Evolutionary conservation across 2,113 vertebrate species (phyloP).

Genomic region (Scytalopus superciliaris): DNA sequence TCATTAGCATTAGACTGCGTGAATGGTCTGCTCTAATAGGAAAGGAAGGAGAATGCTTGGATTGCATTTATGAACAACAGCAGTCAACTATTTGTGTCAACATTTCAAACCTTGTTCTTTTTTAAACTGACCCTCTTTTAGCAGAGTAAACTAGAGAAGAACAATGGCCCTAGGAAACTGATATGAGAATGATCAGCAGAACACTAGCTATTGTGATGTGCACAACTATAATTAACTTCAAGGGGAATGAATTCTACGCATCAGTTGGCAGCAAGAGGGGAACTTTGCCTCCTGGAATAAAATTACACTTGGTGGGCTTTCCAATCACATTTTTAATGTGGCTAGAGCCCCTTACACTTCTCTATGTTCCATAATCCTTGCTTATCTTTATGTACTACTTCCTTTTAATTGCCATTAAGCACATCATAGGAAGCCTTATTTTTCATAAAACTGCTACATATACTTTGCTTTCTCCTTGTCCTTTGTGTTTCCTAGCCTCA

Average conservation of each 20-base stretch:
- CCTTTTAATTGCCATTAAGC: neutral
- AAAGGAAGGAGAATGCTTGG: neutral
- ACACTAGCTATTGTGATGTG: neutral
- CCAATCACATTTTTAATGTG: neutral
- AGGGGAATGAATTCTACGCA: neutral
- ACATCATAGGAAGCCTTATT: neutral
- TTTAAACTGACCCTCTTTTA: neutral
- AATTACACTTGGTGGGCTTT: neutral
- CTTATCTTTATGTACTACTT: neutral
- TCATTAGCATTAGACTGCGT: neutral
- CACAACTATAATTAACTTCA: constrained; percentile 21
- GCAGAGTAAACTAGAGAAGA: neutral
- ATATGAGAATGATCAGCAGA: neutral
- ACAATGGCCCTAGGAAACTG: neutral
- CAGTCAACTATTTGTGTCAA: neutral
- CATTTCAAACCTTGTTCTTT: neutral
- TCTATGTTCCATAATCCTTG: neutral
- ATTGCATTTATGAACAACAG: neutral
- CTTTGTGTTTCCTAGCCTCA: neutral
- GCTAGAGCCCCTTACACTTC: neutral
- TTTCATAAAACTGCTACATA: neutral
- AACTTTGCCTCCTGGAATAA: neutral
- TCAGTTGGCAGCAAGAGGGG: neutral
- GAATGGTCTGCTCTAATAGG: neutral
- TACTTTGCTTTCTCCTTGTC: neutral